Base-by-base conservation (phyloP, 2,888 invertebrate species). In the Leptopilina drosophilae region DNA sequence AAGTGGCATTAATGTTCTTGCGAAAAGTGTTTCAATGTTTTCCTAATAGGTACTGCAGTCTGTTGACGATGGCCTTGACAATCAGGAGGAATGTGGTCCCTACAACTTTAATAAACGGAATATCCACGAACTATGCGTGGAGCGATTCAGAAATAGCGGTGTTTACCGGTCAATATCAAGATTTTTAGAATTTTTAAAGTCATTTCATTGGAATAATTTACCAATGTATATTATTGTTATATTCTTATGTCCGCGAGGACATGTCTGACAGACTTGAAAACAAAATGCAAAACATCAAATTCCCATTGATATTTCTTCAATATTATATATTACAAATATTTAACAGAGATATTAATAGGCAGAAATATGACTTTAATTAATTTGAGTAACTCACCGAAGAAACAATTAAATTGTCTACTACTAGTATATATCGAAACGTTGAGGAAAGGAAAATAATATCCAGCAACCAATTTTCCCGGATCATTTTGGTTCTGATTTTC, bases 131-230 rank as follows among this genome's bases (percentile, higher is more conserved):
- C 42, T 42, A 42, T 53, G 20, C 20, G 69, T 12, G 53, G 33
- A 49, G 56, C 56, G 73, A 73, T 73, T 49, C 26, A 26, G 49
- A 26, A 56, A 56, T 73, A 69, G 69, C 53, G 69, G 69, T 69
- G 69, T n/a, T 69, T 67, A 73, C 73, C 56, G 73, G 73, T 73
- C 73, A 73, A n/a, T n/a, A 73, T 73, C 73, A 56, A 56, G 73
- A 73, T 73, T 15, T 73, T 33, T 73, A n/a, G 69, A 56, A 73
- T 73, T 73, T 73, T 53, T 53, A 56, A 73, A 59, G 33, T 7
- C 40, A 56, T n/a, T 40, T 73, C 56, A 73, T 73, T 56, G 56
- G 56, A 33, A n/a, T n/a, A 15, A 5, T 33, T 62, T 62, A 9
- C 9, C 20, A n/a, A 20, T 9, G 15, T 59, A 59, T 6, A 15